A percentile compares a stretch with the other conserved stretches of the same genome.
These are phyloP conservation scores for Linurgus olivaceus DNA, from an alignment of 2,797 vertebrate species.

Conservation along the genomic window DNA sequence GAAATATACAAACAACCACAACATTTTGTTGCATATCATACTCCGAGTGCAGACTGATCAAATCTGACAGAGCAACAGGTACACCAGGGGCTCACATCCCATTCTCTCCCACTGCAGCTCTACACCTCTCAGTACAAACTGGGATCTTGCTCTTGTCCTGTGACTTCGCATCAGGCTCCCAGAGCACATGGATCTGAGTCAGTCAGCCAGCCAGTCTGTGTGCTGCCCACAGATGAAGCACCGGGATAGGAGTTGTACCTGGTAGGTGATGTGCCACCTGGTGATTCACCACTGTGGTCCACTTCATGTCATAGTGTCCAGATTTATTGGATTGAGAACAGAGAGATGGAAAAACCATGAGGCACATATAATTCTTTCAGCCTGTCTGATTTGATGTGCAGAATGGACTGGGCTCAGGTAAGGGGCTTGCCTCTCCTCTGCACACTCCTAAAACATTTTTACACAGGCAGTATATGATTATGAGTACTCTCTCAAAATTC, in stretches of 20 bases:
- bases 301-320: background rate
- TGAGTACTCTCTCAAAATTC: background rate
- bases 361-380: background rate
- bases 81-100: background rate
- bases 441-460: background rate
- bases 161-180: background rate
- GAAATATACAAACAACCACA: background rate
- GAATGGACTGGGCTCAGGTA: background rate
- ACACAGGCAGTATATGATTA: background rate
- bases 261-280: background rate
- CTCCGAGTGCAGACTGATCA: background rate
- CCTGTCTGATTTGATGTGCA: background rate
- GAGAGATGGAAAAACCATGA: fast-evolving
- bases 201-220: background rate
- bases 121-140: background rate
- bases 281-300: background rate
- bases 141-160: background rate
- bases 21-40: background rate
- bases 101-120: background rate
- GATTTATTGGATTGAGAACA: background rate
- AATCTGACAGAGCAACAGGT: background rate
- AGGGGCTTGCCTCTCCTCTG: background rate
- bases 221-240: background rate
- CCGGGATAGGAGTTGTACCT: background rate
- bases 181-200: background rate